Conservation (phyloP, 2,888 invertebrate genomes). For the Melanotus villosus region DNA sequence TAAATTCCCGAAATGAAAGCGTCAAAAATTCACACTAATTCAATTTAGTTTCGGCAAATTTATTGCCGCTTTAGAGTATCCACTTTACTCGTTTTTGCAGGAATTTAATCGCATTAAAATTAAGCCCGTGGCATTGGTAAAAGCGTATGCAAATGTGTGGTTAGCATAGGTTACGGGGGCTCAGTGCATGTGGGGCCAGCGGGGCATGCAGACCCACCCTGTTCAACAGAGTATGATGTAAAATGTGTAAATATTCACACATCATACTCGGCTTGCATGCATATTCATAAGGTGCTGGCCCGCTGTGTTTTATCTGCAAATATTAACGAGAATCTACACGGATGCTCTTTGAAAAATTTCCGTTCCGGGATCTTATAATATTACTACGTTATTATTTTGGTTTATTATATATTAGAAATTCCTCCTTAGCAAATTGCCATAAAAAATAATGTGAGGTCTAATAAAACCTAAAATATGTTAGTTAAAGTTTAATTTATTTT, state of each 20-base stretch:
- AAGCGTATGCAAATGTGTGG: constrained; percentile 58
- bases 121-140: constrained; percentile 58
- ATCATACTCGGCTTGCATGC: constrained; percentile 51
- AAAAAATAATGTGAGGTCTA: too few species aligned
- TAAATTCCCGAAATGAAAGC: background rate
- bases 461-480: too few species aligned
- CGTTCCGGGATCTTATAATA: background rate
- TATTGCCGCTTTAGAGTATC: constrained; percentile 39
- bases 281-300: constrained; percentile 55
- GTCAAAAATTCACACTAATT: constrained; percentile 31
- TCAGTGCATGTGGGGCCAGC: constrained; percentile 48
- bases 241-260: constrained; percentile 61
- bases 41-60: constrained; percentile 42
- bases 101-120: constrained; percentile 59
- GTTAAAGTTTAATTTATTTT: too few species aligned
- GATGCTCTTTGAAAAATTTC: constrained; percentile 6
- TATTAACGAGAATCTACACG: constrained; percentile 54
- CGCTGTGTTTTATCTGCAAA: constrained; percentile 54
- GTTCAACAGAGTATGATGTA: constrained; percentile 56
- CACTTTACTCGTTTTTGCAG: constrained; percentile 50
- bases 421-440: too few species aligned
- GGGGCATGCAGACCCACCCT: constrained; percentile 53
- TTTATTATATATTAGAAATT: too few species aligned
- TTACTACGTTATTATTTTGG: too few species aligned
- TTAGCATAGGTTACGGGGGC: constrained; percentile 57